Evolutionary conservation across 2,113 vertebrate genomes (phyloP), one percentile per base, ranked within the genome.

Genomic region (Chrysochloris asiatica): DNA sequence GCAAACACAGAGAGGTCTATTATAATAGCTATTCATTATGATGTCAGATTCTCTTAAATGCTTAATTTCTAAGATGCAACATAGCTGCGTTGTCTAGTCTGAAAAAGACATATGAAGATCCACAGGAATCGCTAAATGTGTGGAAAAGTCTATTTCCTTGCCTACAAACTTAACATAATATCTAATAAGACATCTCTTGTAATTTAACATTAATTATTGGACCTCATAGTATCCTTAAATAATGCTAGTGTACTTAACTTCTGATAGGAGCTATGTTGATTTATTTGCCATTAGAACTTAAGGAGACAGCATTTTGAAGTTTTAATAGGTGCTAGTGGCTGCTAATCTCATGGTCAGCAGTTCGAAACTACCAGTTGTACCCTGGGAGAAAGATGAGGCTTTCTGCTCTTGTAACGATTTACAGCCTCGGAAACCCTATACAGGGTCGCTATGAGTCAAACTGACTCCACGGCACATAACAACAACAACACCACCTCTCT

Each of bases 241-340:
- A 89, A 84, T 48, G 72, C 48, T 67, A 77, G 36, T 45, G 83
- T 50, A 86, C 88, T 95, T 90, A 88, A 79, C 48, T 56, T 91
- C n/a, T 90, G 65, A 88, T 90, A 83, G 61, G 43, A 85, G 12
- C 65, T 88, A 8, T 88, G 91, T 90, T 77, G 71, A 94, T 86
- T 79, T 79, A 38, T 93, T 69, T 77, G n/a, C 80, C 71, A 80
- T 80, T 85, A 54, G 30, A 77, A 87, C 81, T 82, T 83, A 87
- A 93, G 86, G n/a, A 9, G 3, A 41, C 5, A 72, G 36, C 67
- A 28, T 83, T 61, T 72, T 45, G 84, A 89, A n/a, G 22, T 33
- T 80, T 83, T 52, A 38, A 8, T 63, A 43, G 21, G 21, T n/a
- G n/a, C n/a, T n/a, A n/a, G n/a, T n/a, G n/a, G n/a, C n/a, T n/a